These are phyloP conservation scores for Crypturellus undulatus DNA, from an alignment of 2,113 vertebrate species.

Conservation along the genomic window DNA sequence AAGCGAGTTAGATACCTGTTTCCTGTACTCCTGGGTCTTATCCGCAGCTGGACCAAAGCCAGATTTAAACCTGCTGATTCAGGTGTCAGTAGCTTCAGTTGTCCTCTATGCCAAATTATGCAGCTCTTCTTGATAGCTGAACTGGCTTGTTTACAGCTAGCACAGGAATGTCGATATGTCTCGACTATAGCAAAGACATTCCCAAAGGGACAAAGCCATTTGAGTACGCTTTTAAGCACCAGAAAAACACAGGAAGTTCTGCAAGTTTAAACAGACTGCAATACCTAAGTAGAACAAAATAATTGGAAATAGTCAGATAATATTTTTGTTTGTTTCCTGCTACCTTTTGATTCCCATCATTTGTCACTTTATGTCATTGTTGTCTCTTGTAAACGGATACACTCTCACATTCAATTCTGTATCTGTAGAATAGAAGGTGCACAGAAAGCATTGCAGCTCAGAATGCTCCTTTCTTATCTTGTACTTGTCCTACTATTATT, in stretches of 20 bases:
- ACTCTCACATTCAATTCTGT: not conserved
- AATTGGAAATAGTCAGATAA: not conserved
- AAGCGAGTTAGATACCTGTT: not conserved
- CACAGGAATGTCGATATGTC: not conserved
- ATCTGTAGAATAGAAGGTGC: not conserved
- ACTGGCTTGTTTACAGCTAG: not conserved
- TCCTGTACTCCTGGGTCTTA: not conserved
- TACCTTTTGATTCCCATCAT: not conserved
- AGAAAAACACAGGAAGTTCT: not conserved
- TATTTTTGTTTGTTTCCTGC: not conserved
- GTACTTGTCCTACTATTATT: not conserved
- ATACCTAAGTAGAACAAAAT: not conserved
- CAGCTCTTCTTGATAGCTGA: not conserved
- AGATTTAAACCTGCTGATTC: not conserved
- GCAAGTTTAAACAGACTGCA: not conserved
- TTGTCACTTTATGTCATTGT: not conserved
- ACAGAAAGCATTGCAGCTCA: not conserved
- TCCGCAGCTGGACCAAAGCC: not conserved
- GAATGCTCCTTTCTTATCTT: not conserved
- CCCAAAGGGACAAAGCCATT: not conserved
- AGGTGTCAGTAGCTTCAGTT: not conserved
- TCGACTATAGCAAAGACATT: not conserved
- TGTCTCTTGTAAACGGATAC: not conserved
- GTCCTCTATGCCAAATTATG: not conserved
- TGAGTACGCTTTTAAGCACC: not conserved